These are phyloP conservation scores for Erebia palarica DNA, from an alignment of 2,888 invertebrate genomes.

Conservation along the genomic window DNA sequence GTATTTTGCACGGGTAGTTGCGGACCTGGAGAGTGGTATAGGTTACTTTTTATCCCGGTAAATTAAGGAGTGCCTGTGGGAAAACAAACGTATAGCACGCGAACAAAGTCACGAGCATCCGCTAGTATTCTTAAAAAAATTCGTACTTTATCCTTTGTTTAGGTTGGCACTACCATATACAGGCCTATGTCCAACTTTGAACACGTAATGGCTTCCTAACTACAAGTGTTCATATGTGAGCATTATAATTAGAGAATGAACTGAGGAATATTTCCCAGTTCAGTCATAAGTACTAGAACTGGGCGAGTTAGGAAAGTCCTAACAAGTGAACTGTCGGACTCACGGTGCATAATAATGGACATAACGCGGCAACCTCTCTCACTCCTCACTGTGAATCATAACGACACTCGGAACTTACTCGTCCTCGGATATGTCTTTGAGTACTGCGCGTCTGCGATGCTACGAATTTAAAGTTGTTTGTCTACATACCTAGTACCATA, in stretches of 20 bases:
- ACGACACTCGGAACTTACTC: conserved; percentile 51
- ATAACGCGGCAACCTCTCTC: conserved; percentile 18
- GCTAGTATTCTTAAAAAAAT: no score
- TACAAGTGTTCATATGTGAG: conserved; percentile 45
- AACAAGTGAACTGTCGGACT: conserved; percentile 61
- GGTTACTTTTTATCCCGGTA: no score
- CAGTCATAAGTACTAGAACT: conserved; percentile 52
- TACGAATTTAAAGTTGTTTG: conserved; percentile 33
- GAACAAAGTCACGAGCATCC: no score
- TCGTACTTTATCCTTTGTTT: no score
- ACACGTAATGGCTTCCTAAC: not conserved
- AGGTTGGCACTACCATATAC: no score
- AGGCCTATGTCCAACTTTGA: no score
- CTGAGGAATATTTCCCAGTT: conserved; percentile 51
- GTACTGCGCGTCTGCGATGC: conserved; percentile 36
- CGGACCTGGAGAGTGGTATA: no score
- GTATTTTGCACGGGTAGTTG: no score
- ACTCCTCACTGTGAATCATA: conserved; percentile 40
- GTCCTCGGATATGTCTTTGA: conserved; percentile 45
- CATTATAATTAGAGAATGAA: conserved; percentile 64
- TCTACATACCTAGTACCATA: conserved; percentile 16
- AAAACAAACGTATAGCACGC: no score
- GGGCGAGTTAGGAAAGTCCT: conserved; percentile 48
- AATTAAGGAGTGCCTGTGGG: no score
- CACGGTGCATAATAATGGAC: conserved; percentile 51